A percentile compares a stretch with the other conserved stretches of the same genome.
Evolutionary conservation across 2,113 vertebrate species (phyloP).

Genomic region (cat (Felis catus)): F.catus_Fca126_mat1.0 CM031425.1:53716001-53716500

Average conservation of each 20-base stretch:
- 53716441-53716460: too few species aligned
- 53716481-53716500: background rate
- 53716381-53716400: background rate
- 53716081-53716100: background rate
- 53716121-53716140: background rate
- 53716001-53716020: too few species aligned
- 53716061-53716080: background rate
- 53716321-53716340: background rate
- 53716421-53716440: background rate
- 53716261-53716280: too few species aligned
- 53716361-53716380: background rate
- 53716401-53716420: background rate
- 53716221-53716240: background rate
- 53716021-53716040: background rate
- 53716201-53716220: fast-evolving
- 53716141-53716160: background rate
- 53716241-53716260: background rate
- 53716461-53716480: background rate
- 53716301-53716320: background rate
- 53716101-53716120: background rate
- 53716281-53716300: background rate
- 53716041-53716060: background rate
- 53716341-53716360: background rate
- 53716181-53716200: background rate
- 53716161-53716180: background rate